Percentiles rank a stretch among this genome's conserved stretches.
Conservation (phyloP, 2,888 invertebrate species). For the Nipponacmea schrenckii region DNA sequence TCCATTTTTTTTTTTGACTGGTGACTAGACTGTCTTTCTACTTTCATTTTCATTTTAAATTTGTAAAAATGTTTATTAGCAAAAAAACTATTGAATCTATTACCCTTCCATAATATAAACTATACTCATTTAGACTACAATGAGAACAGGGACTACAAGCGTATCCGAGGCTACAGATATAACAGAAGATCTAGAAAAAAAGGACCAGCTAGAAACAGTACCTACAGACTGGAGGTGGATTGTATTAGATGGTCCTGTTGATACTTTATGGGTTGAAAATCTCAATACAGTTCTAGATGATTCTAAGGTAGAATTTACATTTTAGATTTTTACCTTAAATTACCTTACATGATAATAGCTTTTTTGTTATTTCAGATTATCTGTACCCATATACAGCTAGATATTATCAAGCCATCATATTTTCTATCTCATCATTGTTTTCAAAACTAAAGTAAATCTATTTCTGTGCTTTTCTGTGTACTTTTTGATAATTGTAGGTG, state of each 20-base stretch:
- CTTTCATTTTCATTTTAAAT: too few relatives aligned
- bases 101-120: not conserved
- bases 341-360: not conserved
- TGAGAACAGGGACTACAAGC: not conserved
- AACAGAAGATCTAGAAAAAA: constrained; percentile 38
- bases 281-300: constrained; percentile 68
- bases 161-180: not conserved
- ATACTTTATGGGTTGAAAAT: constrained; percentile 68
- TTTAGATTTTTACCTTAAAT: not conserved
- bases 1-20: not conserved
- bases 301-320: constrained; percentile 46
- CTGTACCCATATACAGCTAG: too few relatives aligned
- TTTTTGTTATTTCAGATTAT: too few relatives aligned
- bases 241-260: constrained; percentile 67
- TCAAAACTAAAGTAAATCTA: too few relatives aligned
- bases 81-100: too few relatives aligned
- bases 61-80: too few relatives aligned
- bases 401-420: too few relatives aligned
- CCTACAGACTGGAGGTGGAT: constrained; percentile 65
- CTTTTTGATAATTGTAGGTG: constrained; percentile 32
- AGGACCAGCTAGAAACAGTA: constrained; percentile 35
- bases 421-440: too few relatives aligned
- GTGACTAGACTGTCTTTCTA: too few relatives aligned
- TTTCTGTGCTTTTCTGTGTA: too few relatives aligned
- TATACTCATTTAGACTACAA: not conserved